Evolutionary conservation across 2,888 invertebrate species (phyloP).

Genomic region (Drosophila borborema): DNA sequence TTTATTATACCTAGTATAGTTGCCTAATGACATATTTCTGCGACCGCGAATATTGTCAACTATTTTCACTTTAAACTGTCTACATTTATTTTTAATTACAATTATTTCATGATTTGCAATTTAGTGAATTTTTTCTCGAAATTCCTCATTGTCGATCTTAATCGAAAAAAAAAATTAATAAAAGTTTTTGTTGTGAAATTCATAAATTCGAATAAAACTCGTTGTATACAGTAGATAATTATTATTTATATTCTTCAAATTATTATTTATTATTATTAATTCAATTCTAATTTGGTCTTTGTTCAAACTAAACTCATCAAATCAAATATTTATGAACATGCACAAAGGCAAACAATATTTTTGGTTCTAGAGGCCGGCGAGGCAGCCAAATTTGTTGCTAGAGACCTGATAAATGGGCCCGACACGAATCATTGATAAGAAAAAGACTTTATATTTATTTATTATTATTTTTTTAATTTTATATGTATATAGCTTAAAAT

Average conservation of each 20-base stretch:
- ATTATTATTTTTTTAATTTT: background rate
- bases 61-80: background rate
- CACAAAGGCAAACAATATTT: slow-evolving; percentile 24
- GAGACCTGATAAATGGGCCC: slow-evolving; percentile 57
- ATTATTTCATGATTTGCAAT: background rate
- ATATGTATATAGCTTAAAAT: background rate
- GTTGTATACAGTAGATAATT: too few relatives aligned
- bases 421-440: slow-evolving; percentile 48
- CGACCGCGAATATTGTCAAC: background rate
- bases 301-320: too few relatives aligned
- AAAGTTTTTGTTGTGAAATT: background rate
- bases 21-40: slow-evolving; percentile 5
- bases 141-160: background rate
- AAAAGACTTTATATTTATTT: slow-evolving; percentile 48
- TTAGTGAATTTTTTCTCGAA: background rate
- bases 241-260: too few relatives aligned
- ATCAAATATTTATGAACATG: slow-evolving; percentile 4
- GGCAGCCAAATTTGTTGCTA: background rate
- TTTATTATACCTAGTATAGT: background rate
- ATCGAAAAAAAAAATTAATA: background rate
- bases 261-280: too few relatives aligned
- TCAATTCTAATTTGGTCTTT: too few relatives aligned
- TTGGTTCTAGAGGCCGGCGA: background rate
- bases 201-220: too few relatives aligned
- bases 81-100: background rate